Percentiles rank a stretch among this genome's conserved stretches.
phyloP scores from a whole-genome alignment of 1,140 invertebrate genomes.

The Bactericera cockerelli region DNA sequence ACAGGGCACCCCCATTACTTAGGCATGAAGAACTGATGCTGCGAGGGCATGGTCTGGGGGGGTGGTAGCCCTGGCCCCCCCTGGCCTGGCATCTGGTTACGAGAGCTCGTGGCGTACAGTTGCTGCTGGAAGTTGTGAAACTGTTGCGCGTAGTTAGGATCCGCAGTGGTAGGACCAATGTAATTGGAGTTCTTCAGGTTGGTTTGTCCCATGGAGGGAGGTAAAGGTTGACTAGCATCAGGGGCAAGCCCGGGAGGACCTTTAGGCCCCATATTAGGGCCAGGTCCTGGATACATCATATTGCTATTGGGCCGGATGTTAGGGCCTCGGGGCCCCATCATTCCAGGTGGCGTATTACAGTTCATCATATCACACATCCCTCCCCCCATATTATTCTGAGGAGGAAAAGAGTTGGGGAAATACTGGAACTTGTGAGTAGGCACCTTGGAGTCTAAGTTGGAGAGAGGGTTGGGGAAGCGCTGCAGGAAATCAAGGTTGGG shows the following conservation, averaged over 20 bases:
- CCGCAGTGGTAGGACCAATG: constrained; percentile 64
- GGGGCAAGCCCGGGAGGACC: constrained; percentile 21
- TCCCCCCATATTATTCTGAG: constrained; percentile 17
- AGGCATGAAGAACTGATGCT: constrained; percentile 37
- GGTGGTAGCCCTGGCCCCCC: constrained; percentile 15
- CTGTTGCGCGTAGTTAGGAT: constrained; percentile 85
- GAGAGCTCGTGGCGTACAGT: constrained; percentile 74
- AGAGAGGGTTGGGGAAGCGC: constrained; percentile 62
- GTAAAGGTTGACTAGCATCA: constrained; percentile 50
- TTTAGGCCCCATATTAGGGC: constrained; percentile 15
- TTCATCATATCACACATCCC: constrained; percentile 17
- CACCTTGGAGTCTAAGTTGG: constrained; percentile 53
- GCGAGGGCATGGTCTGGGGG: constrained; percentile 28
- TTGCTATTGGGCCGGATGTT: constrained; percentile 10
- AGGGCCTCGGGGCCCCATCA: neutral
- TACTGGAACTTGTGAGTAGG: constrained; percentile 56
- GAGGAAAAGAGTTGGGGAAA: constrained; percentile 37
- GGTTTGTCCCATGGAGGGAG: constrained; percentile 58
- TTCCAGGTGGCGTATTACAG: constrained; percentile 13
- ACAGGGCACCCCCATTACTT: constrained; percentile 27
- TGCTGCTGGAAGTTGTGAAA: constrained; percentile 94
- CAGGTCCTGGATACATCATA: constrained; percentile 21
- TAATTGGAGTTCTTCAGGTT: constrained; percentile 66
- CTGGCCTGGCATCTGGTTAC: constrained; percentile 30
- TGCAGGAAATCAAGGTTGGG: constrained; percentile 86